Percentiles rank a stretch among this genome's conserved stretches.
Conservation (phyloP, 2,888 invertebrate genomes). For the Halocaridina rubra region DNA sequence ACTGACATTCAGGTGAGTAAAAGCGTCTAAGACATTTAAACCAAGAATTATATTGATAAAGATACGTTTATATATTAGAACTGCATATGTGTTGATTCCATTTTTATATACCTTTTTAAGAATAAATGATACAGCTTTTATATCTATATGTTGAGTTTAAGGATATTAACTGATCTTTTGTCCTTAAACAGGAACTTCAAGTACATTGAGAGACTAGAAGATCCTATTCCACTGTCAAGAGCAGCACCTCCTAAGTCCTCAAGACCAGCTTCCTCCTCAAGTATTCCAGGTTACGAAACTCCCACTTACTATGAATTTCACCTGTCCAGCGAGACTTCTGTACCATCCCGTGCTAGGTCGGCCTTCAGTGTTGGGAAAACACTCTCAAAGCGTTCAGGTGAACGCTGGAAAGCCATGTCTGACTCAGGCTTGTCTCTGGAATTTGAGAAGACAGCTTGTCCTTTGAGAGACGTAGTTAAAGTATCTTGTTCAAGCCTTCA, state of each 20-base stretch:
- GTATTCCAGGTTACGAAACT: not conserved
- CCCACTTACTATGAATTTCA: constrained; percentile 43
- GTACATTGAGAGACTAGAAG: constrained; percentile 27
- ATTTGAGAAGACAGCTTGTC: constrained; percentile 76
- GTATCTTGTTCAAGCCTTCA: constrained; percentile 78
- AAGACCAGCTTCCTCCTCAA: not conserved
- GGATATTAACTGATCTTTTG: too few species aligned
- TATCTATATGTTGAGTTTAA: too few species aligned
- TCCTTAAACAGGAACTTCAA: constrained; percentile 24
- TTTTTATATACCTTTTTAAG: too few species aligned
- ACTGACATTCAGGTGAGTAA: constrained; percentile 79
- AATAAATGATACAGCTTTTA: too few species aligned
- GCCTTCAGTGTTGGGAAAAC: not conserved
- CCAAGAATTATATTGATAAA: too few species aligned
- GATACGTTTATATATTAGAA: too few species aligned
- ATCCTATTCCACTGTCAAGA: not conserved
- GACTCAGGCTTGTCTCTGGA: constrained; percentile 75
- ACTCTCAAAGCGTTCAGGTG: too few species aligned
- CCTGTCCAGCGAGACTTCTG: not conserved
- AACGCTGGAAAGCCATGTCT: constrained; percentile 64
- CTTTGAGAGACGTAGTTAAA: constrained; percentile 75
- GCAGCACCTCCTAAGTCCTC: constrained; percentile 4
- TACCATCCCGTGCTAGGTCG: constrained; percentile 23
- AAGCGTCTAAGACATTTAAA: too few species aligned
- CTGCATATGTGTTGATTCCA: too few species aligned